Conservation (phyloP, 1,140 invertebrate species). For the Sminthurinus signatus region DNA sequence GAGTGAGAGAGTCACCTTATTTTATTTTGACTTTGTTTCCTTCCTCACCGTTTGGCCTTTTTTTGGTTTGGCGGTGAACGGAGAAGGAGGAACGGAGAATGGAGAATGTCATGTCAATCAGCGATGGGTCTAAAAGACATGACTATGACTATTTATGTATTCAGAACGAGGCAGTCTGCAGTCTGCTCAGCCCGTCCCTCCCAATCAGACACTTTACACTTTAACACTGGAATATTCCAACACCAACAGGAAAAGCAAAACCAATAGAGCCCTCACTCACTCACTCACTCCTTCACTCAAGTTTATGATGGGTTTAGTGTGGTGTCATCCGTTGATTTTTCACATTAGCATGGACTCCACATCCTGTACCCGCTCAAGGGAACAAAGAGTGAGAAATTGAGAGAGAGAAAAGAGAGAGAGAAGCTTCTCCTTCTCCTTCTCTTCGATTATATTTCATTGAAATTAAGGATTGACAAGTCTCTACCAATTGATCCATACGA, state of each 20-base stretch:
- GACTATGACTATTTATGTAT: constrained; percentile 37
- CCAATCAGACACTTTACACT: constrained; percentile 35
- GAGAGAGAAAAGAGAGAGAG: no score
- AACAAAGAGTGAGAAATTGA: no score
- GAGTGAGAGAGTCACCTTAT: constrained; percentile 6
- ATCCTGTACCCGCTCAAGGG: constrained; percentile 18
- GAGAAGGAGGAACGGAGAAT: no score
- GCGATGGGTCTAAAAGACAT: background rate
- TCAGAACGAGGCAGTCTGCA: no score
- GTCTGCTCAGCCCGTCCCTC: constrained; percentile 20
- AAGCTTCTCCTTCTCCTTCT: constrained; percentile 27
- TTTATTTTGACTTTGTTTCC: no score
- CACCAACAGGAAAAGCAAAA: no score
- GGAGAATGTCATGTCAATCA: constrained; percentile 7
- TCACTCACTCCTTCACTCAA: no score
- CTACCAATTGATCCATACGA: background rate
- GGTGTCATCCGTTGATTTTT: constrained; percentile 41
- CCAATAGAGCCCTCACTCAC: no score
- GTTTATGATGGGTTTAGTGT: constrained; percentile 29
- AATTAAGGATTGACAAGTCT: constrained; percentile 42
- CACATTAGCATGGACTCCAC: constrained; percentile 39
- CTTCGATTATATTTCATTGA: constrained; percentile 42
- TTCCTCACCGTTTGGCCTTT: no score
- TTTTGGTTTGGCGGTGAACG: no score
- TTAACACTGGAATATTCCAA: no score